These are phyloP conservation scores for Xanthorhoe designata DNA, from an alignment of 2,888 invertebrate species.

Conservation along the genomic window DNA sequence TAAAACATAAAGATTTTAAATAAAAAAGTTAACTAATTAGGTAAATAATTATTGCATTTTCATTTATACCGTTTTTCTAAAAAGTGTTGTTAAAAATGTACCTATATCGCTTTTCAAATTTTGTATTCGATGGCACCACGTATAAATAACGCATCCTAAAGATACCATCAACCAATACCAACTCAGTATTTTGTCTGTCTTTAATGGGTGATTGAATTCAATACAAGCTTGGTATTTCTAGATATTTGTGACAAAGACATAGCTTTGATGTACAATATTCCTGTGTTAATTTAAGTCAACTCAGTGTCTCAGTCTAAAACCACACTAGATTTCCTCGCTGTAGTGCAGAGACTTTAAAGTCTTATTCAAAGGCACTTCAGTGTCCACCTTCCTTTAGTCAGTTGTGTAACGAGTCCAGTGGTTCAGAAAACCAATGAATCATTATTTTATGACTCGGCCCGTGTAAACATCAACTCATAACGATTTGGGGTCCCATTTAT, in stretches of 20 bases:
- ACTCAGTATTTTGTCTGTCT: not conserved
- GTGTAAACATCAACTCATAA: slow-evolving; percentile 44
- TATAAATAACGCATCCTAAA: not conserved
- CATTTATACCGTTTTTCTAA: no score
- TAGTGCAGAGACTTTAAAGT: no score
- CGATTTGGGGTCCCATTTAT: slow-evolving; percentile 36
- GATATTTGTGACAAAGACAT: not conserved
- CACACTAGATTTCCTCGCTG: no score
- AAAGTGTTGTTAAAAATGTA: no score
- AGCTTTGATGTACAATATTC: not conserved
- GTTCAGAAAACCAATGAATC: slow-evolving; percentile 45
- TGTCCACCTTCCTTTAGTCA: slow-evolving; percentile 6
- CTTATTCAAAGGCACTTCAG: slow-evolving; percentile 7
- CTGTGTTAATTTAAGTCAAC: no score
- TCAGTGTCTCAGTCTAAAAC: no score
- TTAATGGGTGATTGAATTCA: not conserved
- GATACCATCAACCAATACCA: not conserved
- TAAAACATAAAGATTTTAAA: no score
- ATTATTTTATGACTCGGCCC: slow-evolving; percentile 41
- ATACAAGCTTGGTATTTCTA: not conserved
- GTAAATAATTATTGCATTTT: no score
- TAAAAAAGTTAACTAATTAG: no score
- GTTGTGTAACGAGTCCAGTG: slow-evolving; percentile 37
- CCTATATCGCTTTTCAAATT: no score
- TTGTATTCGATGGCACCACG: no score